Conservation (phyloP, 1,140 invertebrate genomes). For the Lordiphosa collinella region DNA sequence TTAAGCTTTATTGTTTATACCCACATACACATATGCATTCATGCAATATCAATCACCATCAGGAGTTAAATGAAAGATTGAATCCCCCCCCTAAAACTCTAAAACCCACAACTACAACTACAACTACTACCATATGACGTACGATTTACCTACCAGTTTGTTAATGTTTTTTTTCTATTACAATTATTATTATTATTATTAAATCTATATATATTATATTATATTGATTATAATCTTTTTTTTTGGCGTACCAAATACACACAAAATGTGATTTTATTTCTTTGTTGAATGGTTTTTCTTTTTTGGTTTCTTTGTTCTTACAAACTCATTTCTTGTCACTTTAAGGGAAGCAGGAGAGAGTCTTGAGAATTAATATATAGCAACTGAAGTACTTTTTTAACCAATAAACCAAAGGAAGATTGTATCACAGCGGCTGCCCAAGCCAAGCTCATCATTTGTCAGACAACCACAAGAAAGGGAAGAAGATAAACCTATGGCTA, state of each 20-base stretch:
- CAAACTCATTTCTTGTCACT: background rate
- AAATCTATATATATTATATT: slow-evolving; percentile 29
- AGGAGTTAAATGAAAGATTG: too few relatives aligned
- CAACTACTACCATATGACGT: slow-evolving; percentile 20
- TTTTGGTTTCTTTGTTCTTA: slow-evolving; percentile 4
- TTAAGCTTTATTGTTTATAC: slow-evolving; percentile 31
- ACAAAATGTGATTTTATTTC: slow-evolving; percentile 65
- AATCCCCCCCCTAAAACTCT: too few relatives aligned
- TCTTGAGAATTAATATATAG: too few relatives aligned
- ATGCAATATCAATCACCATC: background rate
- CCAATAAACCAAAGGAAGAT: too few relatives aligned
- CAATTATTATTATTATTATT: slow-evolving; percentile 38
- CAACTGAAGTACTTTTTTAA: too few relatives aligned
- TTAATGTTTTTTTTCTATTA: slow-evolving; percentile 57
- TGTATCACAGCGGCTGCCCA: too few relatives aligned
- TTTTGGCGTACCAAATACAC: slow-evolving; percentile 72
- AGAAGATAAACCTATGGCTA: too few relatives aligned
- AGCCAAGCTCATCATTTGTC: too few relatives aligned
- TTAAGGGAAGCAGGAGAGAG: too few relatives aligned
- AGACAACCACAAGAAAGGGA: too few relatives aligned
- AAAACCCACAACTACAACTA: background rate
- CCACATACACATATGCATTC: slow-evolving; percentile 8
- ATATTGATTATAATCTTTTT: slow-evolving; percentile 25
- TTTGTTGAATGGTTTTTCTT: slow-evolving; percentile 10
- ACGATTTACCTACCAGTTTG: slow-evolving; percentile 54